These are phyloP conservation scores for Umimayanthus kanabou DNA, from an alignment of 92 coral and sea anemone species.

Conservation along the genomic window DNA sequence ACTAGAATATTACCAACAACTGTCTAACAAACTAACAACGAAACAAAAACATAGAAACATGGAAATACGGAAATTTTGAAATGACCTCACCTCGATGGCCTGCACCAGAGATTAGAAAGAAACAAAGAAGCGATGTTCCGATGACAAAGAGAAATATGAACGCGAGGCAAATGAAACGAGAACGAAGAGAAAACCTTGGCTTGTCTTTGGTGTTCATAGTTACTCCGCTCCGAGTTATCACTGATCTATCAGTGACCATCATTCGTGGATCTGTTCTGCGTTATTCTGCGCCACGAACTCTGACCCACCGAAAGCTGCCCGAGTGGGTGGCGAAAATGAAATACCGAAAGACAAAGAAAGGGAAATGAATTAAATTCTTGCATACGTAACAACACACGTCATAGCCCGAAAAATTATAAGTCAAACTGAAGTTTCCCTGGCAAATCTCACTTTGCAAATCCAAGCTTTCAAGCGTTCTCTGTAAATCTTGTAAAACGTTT, in stretches of 20 bases:
- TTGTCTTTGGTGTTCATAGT: not conserved
- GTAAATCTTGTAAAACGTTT: conserved; percentile 11
- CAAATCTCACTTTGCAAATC: conserved; percentile 26
- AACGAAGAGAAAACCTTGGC: not conserved
- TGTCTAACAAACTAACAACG: conserved; percentile 38
- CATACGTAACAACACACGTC: conserved; percentile 38
- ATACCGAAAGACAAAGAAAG: conserved; percentile 35
- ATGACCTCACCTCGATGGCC: conserved; percentile 32
- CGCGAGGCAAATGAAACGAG: not conserved
- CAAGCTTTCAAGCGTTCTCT: conserved; percentile 16
- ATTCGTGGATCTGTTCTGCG: conserved; percentile 20
- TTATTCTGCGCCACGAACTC: conserved; percentile 27
- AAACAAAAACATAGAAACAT: not conserved
- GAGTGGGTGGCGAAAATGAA: conserved; percentile 42
- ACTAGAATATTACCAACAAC: conserved; percentile 36
- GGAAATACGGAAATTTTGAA: not conserved
- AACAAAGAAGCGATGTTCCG: conserved; percentile 13
- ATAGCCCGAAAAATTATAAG: conserved; percentile 30
- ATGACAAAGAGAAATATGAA: not conserved
- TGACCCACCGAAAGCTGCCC: conserved; percentile 37
- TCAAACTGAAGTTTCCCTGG: conserved; percentile 21
- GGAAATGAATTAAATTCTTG: conserved; percentile 40
- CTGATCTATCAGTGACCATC: conserved; percentile 27
- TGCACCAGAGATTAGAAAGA: conserved; percentile 22
- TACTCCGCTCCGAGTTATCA: conserved; percentile 5